Evolutionary conservation across 2,113 vertebrate species (phyloP), one percentile per base, ranked within the genome.

Genomic region (Ictalurus furcatus): DNA sequence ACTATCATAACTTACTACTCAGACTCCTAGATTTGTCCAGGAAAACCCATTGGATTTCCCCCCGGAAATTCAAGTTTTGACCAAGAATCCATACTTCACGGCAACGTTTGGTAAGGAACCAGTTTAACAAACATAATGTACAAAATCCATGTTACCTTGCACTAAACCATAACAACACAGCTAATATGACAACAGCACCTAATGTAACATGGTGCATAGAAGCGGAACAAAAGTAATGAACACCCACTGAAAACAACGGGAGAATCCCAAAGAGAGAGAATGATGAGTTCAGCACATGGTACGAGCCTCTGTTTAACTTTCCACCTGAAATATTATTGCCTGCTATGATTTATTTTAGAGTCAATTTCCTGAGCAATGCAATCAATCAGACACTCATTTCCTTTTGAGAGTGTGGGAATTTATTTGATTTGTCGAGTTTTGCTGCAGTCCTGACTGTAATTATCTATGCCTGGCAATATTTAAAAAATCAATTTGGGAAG

Each of bases 401-500:
- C 88, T 87, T 89, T 87, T 69, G 86, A 81, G 65, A 73, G 73
- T 87, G 83, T 73, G 79, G 84, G 89, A 89, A 82, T 89, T 16
- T 71, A 87, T 92, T 88, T 91, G 89, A 91, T 92, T 88, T 86
- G 90, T 78, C 56, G 56, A 76, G 80, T 63, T 67, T 81, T 86
- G 86, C 84, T 59, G 87, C 86, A 58, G 88, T 67, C 76, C 79
- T 30, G 48, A 71, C 44, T 88, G 81, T 87, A 90, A 91, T 90
- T 91, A 88, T 90, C 65, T 90, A 63, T 7, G 58, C 58, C 58
- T 83, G 30, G 56, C 30, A 2, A 58, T 85, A 74, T 65, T 84
- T 63, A 48, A 73, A 81, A 84, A 85, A 89, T 84, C 73, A 91
- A 88, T 90, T 79, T 86, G 88, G 76, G 85, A 69, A 86, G 30